These are phyloP conservation scores for Gonatopus flavifemur DNA, from an alignment of 1,140 invertebrate genomes.

Conservation along the genomic window DNA sequence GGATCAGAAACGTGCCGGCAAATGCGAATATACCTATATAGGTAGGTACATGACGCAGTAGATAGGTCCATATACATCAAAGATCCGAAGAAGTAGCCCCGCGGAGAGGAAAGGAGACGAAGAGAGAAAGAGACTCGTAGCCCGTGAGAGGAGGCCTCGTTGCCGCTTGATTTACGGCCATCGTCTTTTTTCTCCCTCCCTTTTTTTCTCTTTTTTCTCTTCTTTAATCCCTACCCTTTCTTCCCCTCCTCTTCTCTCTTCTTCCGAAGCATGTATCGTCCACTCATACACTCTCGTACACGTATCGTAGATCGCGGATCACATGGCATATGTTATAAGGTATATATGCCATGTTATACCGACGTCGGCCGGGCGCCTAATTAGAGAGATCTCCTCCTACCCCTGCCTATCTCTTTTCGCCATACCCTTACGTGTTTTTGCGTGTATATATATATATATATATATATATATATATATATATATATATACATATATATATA, in stretches of 20 bases:
- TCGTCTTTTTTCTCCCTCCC: slow-evolving; percentile 26
- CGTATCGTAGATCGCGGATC: slow-evolving; percentile 34
- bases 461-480: too few species aligned
- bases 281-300: slow-evolving; percentile 17
- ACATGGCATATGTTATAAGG: slow-evolving; percentile 42
- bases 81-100: too few species aligned
- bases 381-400: slow-evolving; percentile 39
- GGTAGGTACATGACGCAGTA: slow-evolving; percentile 2
- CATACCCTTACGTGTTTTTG: neutral
- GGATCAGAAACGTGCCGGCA: neutral
- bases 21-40: neutral
- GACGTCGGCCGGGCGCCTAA: slow-evolving; percentile 41
- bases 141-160: slow-evolving; percentile 26
- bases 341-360: slow-evolving; percentile 35
- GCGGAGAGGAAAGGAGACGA: too few species aligned
- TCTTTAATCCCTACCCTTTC: neutral
- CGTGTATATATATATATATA: too few species aligned
- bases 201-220: slow-evolving; percentile 3
- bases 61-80: slow-evolving; percentile 28
- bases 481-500: too few species aligned
- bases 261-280: neutral
- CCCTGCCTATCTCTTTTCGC: slow-evolving; percentile 11
- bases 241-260: neutral
- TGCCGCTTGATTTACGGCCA: slow-evolving; percentile 46
- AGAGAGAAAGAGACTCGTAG: neutral